Percentiles rank a stretch among this genome's conserved stretches.
Evolutionary conservation across 2,113 vertebrate species (phyloP).

Genomic region (Pipra filicauda): DNA sequence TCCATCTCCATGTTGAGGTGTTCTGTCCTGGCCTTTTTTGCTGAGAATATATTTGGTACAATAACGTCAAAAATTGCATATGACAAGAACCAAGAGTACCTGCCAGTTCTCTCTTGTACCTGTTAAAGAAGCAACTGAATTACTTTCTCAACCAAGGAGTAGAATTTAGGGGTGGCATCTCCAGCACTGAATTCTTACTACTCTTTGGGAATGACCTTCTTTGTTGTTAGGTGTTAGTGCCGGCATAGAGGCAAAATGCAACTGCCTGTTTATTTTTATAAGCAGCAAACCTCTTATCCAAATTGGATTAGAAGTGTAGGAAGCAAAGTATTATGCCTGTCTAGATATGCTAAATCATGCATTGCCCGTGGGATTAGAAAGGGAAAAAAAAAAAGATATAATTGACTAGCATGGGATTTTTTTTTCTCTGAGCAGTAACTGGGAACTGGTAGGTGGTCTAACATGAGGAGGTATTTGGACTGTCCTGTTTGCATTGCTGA

Average conservation of each 20-base stretch:
- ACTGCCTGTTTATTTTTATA: conserved; percentile 34
- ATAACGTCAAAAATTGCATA: not conserved
- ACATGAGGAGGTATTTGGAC: not conserved
- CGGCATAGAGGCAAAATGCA: not conserved
- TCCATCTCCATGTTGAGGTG: not conserved
- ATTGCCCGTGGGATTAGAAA: not conserved
- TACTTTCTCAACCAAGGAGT: not conserved
- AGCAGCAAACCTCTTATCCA: conserved; percentile 41
- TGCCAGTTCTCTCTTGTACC: not conserved
- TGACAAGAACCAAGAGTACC: not conserved
- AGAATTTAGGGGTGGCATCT: not conserved
- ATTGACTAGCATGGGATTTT: not conserved
- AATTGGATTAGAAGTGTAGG: conserved; percentile 38
- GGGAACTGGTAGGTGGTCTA: not conserved
- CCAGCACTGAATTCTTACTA: not conserved
- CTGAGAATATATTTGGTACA: not conserved
- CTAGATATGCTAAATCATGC: not conserved
- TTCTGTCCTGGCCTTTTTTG: not conserved
- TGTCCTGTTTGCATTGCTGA: not conserved
- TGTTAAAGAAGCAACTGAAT: not conserved
- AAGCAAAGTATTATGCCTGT: not conserved
- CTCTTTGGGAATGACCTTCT: not conserved
- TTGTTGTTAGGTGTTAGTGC: not conserved
- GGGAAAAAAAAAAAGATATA: not conserved
- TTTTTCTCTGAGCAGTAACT: not conserved